Percentiles rank a stretch among this genome's conserved stretches.
Conservation (phyloP, 2,113 vertebrate species). For the Corapipo altera region DNA sequence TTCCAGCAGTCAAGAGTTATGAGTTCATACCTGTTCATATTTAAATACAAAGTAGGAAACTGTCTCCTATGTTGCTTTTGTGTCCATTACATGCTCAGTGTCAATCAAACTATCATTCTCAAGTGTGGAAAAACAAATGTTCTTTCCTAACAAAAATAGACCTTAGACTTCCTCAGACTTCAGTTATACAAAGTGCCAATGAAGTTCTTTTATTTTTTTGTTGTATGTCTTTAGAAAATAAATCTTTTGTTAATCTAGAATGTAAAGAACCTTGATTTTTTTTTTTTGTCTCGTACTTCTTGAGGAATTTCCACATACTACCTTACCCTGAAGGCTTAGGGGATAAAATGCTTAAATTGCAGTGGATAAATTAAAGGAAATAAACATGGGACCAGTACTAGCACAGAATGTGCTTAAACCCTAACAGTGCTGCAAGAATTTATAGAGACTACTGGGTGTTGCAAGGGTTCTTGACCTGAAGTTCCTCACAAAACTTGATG, state of each 20-base stretch:
- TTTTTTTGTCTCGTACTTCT: neutral
- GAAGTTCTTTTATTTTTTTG: neutral
- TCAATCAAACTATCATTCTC: neutral
- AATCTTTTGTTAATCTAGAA: neutral
- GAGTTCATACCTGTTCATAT: neutral
- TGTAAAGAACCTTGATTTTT: neutral
- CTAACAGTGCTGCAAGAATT: neutral
- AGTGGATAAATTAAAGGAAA: conserved; percentile 2
- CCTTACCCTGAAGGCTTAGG: neutral
- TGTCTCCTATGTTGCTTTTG: neutral
- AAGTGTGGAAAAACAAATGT: neutral
- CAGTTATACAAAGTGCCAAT: neutral
- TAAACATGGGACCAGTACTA: neutral
- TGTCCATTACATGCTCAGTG: neutral
- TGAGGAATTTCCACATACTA: neutral
- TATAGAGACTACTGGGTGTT: neutral
- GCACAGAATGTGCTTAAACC: neutral
- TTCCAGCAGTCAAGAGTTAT: neutral
- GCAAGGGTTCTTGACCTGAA: neutral
- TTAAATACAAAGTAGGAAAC: neutral
- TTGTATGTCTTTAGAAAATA: neutral
- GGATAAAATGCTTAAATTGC: neutral
- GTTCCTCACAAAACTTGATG: neutral
- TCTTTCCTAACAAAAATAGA: neutral
- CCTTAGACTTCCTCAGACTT: neutral